Base-by-base conservation (phyloP, 2,113 vertebrate genomes). In the Coturnix japonica region DNA sequence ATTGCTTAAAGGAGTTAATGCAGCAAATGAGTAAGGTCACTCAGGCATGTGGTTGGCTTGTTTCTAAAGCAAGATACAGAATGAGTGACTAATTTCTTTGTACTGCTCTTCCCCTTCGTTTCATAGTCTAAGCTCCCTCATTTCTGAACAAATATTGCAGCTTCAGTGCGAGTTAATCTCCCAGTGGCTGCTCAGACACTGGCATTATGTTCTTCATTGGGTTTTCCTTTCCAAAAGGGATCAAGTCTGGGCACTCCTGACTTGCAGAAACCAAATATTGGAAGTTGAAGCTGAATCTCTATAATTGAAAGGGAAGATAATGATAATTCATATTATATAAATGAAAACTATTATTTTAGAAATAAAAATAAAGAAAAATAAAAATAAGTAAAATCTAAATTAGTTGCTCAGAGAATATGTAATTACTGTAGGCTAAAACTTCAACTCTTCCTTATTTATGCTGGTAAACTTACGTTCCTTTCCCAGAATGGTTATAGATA, bases 1-100 rank as follows among this genome's bases (percentile, higher is more conserved):
- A 10, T 79, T n/a, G 54, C 83, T 93, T 56, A 88, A 88, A 92
- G 71, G 93, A 95, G 41, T 75, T 87, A 82, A 91, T 93, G 87
- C 90, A 81, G 33, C 91, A 92, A 91, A 69, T 8, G n/a, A 81
- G 75, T 9, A 76, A 81, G 89, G 87, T 90, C 92, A 92, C 28
- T 90, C 93, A 75, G 84, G 87, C 89, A 71, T 57, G 67, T 85
- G 73, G 63, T 3, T 8, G 81, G 80, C 57, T 25, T 76, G 3
- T 81, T 95, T 43, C 85, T 44, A 33, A 80, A 84, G 90, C 66
- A 43, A 85, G 83, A 64, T 31, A 20, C 5, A 75, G 87, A 77
- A 91, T 30, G 66, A 90, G 73, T 14, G 78, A 20, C 73, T 85
- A 23, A 26, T 69, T 85, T 37, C 81, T 90, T 71, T 85, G 73